Evolutionary conservation across 2,113 vertebrate genomes (phyloP), one percentile per base, ranked within the genome.

Genomic region (Rhineura floridana): DNA sequence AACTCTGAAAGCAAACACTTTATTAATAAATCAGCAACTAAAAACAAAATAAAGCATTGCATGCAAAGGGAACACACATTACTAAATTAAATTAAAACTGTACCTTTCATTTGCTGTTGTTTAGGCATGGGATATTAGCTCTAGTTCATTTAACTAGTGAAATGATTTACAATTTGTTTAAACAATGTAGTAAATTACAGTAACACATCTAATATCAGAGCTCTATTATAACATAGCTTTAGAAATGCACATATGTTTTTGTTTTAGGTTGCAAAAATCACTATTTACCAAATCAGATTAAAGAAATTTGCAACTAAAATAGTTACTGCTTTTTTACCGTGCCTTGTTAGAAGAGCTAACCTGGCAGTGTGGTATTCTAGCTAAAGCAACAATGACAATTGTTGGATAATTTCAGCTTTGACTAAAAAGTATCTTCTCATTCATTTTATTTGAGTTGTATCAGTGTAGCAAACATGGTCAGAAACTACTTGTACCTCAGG

Each of bases 191-290:
- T 88, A 93, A 93, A 82, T 81, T 75, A 63, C 21, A 82, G 65
- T 15, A 72, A 88, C 90, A 92, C 91, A 93, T 6, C n/a, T 88
- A 91, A 89, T 78, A 87, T 90, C 82, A 90, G 88, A 93, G 89
- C 81, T 75, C 70, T 65, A 50, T 88, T 89, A 77, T 77, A 76
- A n/a, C 48, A 42, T 42, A 36, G 28, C 84, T 6, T 83, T 59
- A 0, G 85, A 88, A 88, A 42, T 82, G 52, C 87, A 81, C 89
- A 85, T 77, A 76, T 89, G 89, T 78, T 92, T 90, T 75, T 59
- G 44, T 65, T 89, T 73, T 75, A 50, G 28, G 50, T 72, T 83
- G 44, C 39, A 65, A 88, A 75, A 76, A 50, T 36, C 0, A 11
- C 23, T 80, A 83, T 33, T 76, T 65, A 63, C 21, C 59, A 75